Conservation (phyloP, 2,888 invertebrate species). For the Phytoseiulus persimilis region DNA sequence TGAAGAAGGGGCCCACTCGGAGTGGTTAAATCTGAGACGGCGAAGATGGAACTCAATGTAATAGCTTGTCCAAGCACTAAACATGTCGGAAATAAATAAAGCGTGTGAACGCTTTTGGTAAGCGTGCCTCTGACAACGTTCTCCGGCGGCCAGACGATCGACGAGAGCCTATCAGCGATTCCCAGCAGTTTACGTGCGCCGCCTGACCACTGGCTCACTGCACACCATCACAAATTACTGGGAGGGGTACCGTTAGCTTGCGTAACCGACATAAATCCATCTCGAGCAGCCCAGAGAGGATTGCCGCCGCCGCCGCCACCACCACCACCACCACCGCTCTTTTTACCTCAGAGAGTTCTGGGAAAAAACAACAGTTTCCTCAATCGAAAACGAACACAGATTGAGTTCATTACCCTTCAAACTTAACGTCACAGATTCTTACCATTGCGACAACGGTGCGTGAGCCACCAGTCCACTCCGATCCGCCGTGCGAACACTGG, state of each 20-base stretch:
- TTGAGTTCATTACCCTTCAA: slow-evolving; percentile 5
- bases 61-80: slow-evolving; percentile 5
- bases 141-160: neutral
- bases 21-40: neutral
- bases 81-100: slow-evolving; percentile 5
- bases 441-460: neutral
- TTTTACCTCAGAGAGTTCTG: neutral
- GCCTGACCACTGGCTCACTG: neutral
- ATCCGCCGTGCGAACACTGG: too few relatives aligned
- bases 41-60: slow-evolving; percentile 5
- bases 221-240: neutral
- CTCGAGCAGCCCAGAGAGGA: neutral
- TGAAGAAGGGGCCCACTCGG: neutral
- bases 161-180: neutral
- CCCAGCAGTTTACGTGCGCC: neutral
- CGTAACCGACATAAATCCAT: neutral
- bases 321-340: neutral
- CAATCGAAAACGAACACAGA: slow-evolving; percentile 5
- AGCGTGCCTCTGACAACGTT: slow-evolving; percentile 5
- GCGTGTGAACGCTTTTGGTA: neutral
- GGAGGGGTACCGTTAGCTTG: slow-evolving; percentile 5
- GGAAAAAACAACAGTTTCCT: neutral
- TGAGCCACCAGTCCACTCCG: neutral
- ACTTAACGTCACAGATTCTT: neutral
- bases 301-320: neutral